Percentiles rank a stretch among this genome's conserved stretches.
These are phyloP conservation scores for Pseudochirops cupreus DNA, from an alignment of 2,797 vertebrate species.

Conservation along the genomic window DNA sequence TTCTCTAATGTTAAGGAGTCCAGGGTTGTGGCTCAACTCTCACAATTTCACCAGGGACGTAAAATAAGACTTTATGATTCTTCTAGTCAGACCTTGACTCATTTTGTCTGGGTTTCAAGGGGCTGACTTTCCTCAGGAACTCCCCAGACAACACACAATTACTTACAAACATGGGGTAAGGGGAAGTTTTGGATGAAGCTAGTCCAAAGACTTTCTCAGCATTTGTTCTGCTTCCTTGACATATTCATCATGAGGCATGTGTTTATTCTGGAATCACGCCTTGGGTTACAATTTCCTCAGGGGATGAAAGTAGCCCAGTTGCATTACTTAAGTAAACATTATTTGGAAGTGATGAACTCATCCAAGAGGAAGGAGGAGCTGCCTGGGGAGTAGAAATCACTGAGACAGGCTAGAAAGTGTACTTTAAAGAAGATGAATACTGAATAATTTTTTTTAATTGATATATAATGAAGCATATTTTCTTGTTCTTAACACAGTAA, in stretches of 20 bases:
- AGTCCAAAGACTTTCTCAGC: not conserved
- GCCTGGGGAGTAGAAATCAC: not conserved
- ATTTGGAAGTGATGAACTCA: not conserved
- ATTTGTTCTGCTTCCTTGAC: not conserved
- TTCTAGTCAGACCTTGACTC: not conserved
- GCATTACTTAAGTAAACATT: not conserved
- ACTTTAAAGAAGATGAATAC: not conserved
- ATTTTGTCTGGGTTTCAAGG: not conserved
- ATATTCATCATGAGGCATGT: not conserved
- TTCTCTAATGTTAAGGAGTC: not conserved
- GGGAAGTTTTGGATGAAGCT: not conserved
- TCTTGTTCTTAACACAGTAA: not conserved
- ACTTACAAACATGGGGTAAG: not conserved
- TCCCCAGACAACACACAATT: not conserved
- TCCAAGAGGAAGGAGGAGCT: not conserved
- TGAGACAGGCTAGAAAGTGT: not conserved
- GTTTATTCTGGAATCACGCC: not conserved
- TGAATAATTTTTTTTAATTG: not conserved
- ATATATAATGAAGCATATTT: not conserved
- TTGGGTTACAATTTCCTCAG: not conserved
- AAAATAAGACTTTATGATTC: not conserved
- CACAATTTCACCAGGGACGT: not conserved
- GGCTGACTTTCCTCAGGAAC: not conserved
- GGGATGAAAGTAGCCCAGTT: not conserved
- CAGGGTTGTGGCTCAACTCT: not conserved